Evolutionary conservation across 2,797 vertebrate genomes (phyloP).

Genomic region (Acropternis orthonyx): DNA sequence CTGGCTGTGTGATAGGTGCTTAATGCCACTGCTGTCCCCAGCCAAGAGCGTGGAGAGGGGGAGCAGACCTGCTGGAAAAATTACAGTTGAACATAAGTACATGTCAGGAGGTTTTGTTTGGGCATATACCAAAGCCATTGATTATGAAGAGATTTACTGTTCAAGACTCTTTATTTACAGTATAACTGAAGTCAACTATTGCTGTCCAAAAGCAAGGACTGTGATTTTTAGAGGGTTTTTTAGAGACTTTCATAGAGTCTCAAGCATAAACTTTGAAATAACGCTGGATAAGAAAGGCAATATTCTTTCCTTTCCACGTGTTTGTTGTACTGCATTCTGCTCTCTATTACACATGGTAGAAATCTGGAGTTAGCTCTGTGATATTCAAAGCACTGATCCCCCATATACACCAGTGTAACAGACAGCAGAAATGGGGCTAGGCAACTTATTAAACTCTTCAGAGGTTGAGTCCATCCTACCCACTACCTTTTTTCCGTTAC

Average conservation of each 20-base stretch:
- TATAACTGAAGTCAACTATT: constrained; percentile 59
- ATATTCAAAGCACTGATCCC: constrained; percentile 1
- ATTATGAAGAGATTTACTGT: constrained; percentile 58
- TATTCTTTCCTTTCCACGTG: constrained; percentile 12
- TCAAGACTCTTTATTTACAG: constrained; percentile 48
- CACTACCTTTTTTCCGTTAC: neutral
- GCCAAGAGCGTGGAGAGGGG: neutral
- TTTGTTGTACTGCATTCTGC: constrained; percentile 19
- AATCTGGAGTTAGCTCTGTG: neutral
- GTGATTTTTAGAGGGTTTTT: constrained; percentile 13
- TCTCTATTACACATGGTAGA: neutral
- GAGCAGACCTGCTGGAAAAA: neutral
- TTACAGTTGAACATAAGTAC: neutral
- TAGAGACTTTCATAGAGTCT: neutral
- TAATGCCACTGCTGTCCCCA: neutral
- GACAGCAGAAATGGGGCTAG: neutral
- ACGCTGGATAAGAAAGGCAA: constrained; percentile 44
- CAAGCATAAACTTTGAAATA: constrained; percentile 53
- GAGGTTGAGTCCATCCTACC: neutral
- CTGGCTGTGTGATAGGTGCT: neutral
- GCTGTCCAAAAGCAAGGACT: constrained; percentile 1
- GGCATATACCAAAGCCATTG: constrained; percentile 35
- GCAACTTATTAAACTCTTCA: constrained; percentile 27
- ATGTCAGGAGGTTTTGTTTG: neutral
- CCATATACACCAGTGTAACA: neutral